Evolutionary conservation across 2,113 vertebrate species (phyloP).

Genomic region (Urocynchramus pylzowi): DNA sequence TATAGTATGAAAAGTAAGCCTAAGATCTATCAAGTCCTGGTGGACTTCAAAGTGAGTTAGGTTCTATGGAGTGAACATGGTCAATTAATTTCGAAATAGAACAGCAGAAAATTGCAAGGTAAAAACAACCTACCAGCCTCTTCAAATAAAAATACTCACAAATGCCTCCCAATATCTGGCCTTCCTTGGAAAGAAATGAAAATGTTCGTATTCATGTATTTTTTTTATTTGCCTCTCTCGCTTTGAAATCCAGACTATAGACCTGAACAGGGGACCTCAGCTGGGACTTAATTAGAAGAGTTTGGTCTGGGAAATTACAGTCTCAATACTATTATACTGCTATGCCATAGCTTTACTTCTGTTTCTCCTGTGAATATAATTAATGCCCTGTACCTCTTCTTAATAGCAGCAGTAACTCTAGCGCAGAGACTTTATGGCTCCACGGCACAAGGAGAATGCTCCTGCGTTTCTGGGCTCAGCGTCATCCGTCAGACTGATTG

Average conservation of each 20-base stretch:
- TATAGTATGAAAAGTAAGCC: neutral
- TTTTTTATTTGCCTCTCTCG: neutral
- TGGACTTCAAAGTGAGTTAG: neutral
- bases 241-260: neutral
- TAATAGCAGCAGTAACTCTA: constrained; percentile 64
- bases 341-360: neutral
- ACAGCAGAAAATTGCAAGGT: neutral
- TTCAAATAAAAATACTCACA: neutral
- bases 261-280: constrained; percentile 39
- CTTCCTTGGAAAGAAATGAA: neutral
- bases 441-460: constrained; percentile 51
- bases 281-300: constrained; percentile 69
- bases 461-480: constrained; percentile 26
- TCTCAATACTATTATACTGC: constrained; percentile 40
- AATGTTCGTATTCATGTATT: neutral
- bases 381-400: constrained; percentile 59
- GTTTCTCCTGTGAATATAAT: constrained; percentile 48
- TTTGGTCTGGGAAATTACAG: constrained; percentile 56
- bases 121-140: neutral
- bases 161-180: neutral
- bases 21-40: neutral
- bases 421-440: constrained; percentile 50
- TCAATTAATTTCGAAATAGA: neutral
- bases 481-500: constrained; percentile 64
- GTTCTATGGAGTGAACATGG: fast-evolving